Evolutionary conservation across 2,888 invertebrate species (phyloP), one percentile per base, ranked within the genome.

Genomic region (Miltochrista miniata): DNA sequence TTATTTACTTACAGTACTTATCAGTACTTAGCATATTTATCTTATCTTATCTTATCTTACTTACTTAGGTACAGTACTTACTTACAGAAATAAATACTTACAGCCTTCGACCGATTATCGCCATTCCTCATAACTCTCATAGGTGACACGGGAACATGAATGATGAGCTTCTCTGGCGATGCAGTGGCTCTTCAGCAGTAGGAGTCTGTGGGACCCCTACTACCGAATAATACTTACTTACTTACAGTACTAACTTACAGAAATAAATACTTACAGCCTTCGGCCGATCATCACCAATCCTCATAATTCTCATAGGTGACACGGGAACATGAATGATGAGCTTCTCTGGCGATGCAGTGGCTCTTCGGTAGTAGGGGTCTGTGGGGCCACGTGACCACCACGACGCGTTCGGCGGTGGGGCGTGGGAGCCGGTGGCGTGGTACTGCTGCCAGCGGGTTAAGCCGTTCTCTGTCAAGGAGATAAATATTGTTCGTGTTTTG

Each of bases 391-490:
- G 73, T 30, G 88, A 38, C 90, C 90, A 90, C 68, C 66, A 70
- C 14, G 66, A 56, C 1, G 81, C 87, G 5, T 67, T 60, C 0
- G 87, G 85, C 0, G 87, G 85, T 0, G 68, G 61, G 1, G 81
- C 85, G 70, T 83, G 80, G 11, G 79, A 64, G 48, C 81, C 81
- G 1, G 82, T 82, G 34, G 84, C 83, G 67, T 82, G 82, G 74
- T 86, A 87, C 66, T 81, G 74, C 55, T 87, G 86, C 90, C 90
- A 90, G 0, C 90, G 83, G 5, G 84, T 85, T 18, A 91, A 62
- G 0, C 90, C 90, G 56, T 85, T 89, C 57, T 90, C 90, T 90
- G 56, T 0, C 11, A 13, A 36, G 4, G 40, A 35, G n/a, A 36
- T 15, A 11, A 31, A 37, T 15, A 10, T 15, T 11, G 1, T 0